Evolutionary conservation across 2,113 vertebrate species (phyloP), one percentile per base, ranked within the genome.

Genomic region (Misgurnus anguillicaudatus): DNA sequence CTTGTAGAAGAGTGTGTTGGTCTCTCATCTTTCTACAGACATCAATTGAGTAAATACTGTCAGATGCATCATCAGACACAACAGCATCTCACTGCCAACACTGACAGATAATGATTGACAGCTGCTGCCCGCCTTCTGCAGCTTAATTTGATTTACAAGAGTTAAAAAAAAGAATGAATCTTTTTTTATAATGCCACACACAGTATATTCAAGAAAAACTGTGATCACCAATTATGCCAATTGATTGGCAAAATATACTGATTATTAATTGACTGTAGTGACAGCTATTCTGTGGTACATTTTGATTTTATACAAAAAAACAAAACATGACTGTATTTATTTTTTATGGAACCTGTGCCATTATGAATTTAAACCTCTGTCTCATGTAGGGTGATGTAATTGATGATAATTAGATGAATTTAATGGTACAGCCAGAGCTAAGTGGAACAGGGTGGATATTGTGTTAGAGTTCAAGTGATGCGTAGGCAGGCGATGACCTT

Each of bases 321-420:
- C n/a, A 63, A 42, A 58, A 24, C n/a, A 13, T 41, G 70, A 74
- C 47, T 78, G 53, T 39, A 11, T 78, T 64, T 5, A 69, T 48
- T 45, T 65, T 36, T 79, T 61, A 36, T 79, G 21, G 19, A 60
- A 60, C 48, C 51, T 63, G 19, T 19, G 14, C 9, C 16, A 47
- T 63, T 57, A 69, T 67, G 55, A 75, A 36, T 55, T 51, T 76
- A 48, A 76, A 42, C 42, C 55, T 14, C 10, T 17, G 61, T 51
- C 62, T 71, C 71, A 69, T 63, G 42, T 82, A 55, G 48, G 16
- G 8, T 74, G 58, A 83, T 83, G 72, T 57, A 42, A 86, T 86
- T 85, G 80, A 47, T 55, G 17, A 36, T 48, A 57, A 81, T 36
- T 57, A 13, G 31, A 63, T 68, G 19, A 71, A 76, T 81, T 74